phyloP scores from a whole-genome alignment of 2,113 vertebrate species.

The Balaenoptera acutorostrata region DNA sequence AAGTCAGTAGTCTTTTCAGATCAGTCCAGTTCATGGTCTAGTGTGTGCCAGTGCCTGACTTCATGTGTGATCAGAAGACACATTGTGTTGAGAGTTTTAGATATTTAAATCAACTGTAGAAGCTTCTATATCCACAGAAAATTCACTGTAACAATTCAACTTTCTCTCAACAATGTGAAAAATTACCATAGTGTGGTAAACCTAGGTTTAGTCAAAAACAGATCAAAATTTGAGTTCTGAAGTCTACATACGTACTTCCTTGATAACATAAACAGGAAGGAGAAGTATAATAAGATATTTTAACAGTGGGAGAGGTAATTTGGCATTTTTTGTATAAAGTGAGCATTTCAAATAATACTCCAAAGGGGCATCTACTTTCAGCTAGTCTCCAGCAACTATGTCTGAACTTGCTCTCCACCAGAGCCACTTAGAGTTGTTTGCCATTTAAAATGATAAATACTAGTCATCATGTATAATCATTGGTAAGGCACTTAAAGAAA shows the following conservation, averaged over 20 bases:
- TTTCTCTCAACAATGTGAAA: background rate
- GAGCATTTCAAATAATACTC: background rate
- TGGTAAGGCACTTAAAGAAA: background rate
- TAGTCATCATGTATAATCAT: background rate
- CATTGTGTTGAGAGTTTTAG: background rate
- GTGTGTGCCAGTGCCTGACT: background rate
- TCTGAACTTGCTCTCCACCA: conserved; percentile 3
- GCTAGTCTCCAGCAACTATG: background rate
- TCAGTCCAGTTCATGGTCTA: background rate
- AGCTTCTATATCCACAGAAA: background rate
- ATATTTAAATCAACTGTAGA: background rate
- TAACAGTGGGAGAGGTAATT: background rate
- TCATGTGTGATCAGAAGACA: background rate
- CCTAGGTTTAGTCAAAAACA: background rate
- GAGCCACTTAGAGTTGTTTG: background rate
- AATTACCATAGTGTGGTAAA: background rate
- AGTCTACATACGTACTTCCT: background rate
- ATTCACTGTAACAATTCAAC: background rate
- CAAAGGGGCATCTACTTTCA: background rate
- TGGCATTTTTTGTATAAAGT: background rate
- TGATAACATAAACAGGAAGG: background rate
- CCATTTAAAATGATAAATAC: conserved; percentile 18
- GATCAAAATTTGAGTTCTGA: background rate
- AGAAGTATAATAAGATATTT: background rate
- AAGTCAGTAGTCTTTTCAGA: background rate